These are phyloP conservation scores for Monomorium pharaonis DNA, from an alignment of 1,140 invertebrate species.

Conservation along the genomic window DNA sequence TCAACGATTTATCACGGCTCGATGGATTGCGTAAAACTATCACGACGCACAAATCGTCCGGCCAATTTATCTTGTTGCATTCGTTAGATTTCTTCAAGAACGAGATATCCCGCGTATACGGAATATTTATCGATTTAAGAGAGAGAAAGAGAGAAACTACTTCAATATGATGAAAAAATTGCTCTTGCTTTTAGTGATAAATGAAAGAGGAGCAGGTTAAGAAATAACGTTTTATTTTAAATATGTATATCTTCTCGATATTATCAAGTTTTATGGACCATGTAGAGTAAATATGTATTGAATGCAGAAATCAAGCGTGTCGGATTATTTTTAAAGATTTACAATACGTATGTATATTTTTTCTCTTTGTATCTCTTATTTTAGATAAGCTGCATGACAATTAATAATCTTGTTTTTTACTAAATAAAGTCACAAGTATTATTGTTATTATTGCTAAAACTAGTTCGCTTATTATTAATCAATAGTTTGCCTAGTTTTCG, in stretches of 20 bases:
- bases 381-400: not conserved
- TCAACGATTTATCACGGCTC: constrained; percentile 28
- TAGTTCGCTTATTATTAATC: not conserved
- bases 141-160: not conserved
- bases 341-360: not conserved
- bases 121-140: constrained; percentile 33
- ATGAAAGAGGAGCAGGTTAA: not conserved
- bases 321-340: not conserved
- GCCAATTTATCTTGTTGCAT: not conserved
- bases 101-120: not conserved
- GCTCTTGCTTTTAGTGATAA: constrained; percentile 5
- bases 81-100: not conserved
- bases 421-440: not conserved
- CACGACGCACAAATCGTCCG: not conserved
- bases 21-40: constrained; percentile 4
- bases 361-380: not conserved
- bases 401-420: not conserved
- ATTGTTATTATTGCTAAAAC: not conserved
- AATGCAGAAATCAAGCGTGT: not conserved
- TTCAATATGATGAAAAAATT: not conserved
- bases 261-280: not conserved
- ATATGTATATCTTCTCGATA: not conserved
- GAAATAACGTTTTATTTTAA: not conserved
- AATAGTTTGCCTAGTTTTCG: not conserved
- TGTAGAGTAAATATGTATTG: not conserved